These are phyloP conservation scores for Cotesia glomerata DNA, from an alignment of 1,140 invertebrate species.

Conservation along the genomic window DNA sequence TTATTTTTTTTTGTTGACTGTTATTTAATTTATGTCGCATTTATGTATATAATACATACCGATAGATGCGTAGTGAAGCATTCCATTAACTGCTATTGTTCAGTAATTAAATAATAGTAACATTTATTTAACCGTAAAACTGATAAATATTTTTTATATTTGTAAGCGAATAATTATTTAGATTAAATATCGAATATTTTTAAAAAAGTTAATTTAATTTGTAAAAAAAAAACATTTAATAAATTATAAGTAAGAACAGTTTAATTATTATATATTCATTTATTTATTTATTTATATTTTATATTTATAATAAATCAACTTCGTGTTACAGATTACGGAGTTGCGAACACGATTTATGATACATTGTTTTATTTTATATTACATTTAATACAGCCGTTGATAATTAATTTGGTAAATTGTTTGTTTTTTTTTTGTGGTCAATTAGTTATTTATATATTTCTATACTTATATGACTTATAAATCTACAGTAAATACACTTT, in stretches of 20 bases:
- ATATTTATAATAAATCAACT: slow-evolving; percentile 63
- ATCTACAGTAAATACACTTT: no score
- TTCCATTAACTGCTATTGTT: slow-evolving; percentile 37
- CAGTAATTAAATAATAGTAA: background rate
- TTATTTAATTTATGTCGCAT: slow-evolving; percentile 23
- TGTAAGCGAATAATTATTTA: background rate
- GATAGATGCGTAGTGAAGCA: slow-evolving; percentile 39
- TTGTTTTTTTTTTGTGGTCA: slow-evolving; percentile 48
- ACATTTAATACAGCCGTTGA: slow-evolving; percentile 54
- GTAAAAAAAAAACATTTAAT: background rate
- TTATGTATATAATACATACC: slow-evolving; percentile 36
- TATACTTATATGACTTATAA: background rate
- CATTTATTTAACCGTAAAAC: background rate
- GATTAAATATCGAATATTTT: slow-evolving; percentile 2
- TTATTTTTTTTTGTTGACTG: slow-evolving; percentile 26
- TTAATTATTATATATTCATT: background rate
- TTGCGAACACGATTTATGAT: slow-evolving; percentile 38
- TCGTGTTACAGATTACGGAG: slow-evolving; percentile 35
- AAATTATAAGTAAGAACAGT: background rate
- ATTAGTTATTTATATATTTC: slow-evolving; percentile 38
- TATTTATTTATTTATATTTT: slow-evolving; percentile 54
- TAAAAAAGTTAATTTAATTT: slow-evolving; percentile 10
- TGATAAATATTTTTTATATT: no score
- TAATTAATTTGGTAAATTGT: slow-evolving; percentile 32
- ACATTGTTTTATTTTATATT: slow-evolving; percentile 39